Base-by-base conservation (phyloP, 2,888 invertebrate genomes). In the Dolomedes plantarius region DNA sequence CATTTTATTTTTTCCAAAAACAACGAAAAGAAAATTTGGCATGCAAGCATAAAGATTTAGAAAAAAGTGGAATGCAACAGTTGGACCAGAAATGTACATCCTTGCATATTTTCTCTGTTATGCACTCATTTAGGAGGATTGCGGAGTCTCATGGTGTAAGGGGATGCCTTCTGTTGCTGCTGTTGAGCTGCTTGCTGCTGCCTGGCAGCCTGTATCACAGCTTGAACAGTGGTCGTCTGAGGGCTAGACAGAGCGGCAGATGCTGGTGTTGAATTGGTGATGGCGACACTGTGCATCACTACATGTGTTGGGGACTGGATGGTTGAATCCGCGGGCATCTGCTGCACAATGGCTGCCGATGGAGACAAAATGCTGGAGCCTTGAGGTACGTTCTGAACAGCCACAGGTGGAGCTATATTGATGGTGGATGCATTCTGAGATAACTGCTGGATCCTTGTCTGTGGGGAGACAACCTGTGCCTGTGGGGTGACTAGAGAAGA, bases 121-220 rank as follows among this genome's bases (percentile, higher is more conserved):
- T 39, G 27, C 0, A 39, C 46, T 46, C 65, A 81, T 50, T 87
- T 87, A 3, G 87, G 87, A 16, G 82, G 82, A 73, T 87, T 87
- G 50, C 87, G 50, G 28, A 87, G 67, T 29, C 87, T 64, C 87
- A 87, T 87, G 0, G 87, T 87, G 32, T 87, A 87, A 0, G 87
- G 87, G 6, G 87, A 87, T 23, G 87, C 87, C 31, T 77, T 79
- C 27, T 85, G 79, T 16, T 81, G 80, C 39, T 77, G 77, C 19
- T 71, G 75, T 28, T 75, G 67, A 27, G 76, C 72, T 23, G 73
- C 78, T 64, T 76, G 76, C 11, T 73, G 67, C 31, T 50, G 73
- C 16, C 50, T 67, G 2, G 88, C 88, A 56, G 81, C 86, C 11
- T 87, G 87, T 2, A 87, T 87, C 0, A 83, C 87, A 31, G 83